Percentiles rank a stretch among this genome's conserved stretches.
phyloP scores from a whole-genome alignment of 2,113 vertebrate species.

The Alligator mississippiensis region DNA sequence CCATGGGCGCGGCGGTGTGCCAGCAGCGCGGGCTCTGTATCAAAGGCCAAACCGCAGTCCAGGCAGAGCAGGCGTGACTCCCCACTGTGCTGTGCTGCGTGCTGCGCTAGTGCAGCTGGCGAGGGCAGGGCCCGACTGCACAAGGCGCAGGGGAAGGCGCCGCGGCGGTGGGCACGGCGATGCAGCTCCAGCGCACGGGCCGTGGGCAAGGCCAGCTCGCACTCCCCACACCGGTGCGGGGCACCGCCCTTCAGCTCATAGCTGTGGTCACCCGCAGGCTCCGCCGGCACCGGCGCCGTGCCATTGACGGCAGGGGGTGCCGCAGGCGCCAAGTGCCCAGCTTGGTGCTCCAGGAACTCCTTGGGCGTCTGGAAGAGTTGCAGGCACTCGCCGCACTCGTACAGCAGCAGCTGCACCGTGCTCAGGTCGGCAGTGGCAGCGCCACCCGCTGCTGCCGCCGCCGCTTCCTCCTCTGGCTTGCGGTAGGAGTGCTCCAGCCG shows the following conservation, averaged over 20 bases:
- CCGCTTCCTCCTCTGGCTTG: constrained; percentile 53
- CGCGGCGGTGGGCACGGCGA: constrained; percentile 64
- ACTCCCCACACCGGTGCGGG: constrained; percentile 37
- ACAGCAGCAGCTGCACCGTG: constrained; percentile 73
- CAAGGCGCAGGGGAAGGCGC: constrained; percentile 72
- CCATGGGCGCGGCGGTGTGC: constrained; percentile 87
- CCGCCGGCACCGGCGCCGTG: not conserved
- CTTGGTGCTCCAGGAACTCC: constrained; percentile 76
- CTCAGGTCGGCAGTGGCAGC: not conserved
- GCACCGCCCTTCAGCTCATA: constrained; percentile 54
- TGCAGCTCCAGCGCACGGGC: constrained; percentile 66
- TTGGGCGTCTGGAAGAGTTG: constrained; percentile 76
- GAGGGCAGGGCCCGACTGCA: constrained; percentile 74
- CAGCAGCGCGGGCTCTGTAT: constrained; percentile 86
- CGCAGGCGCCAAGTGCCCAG: constrained; percentile 56
- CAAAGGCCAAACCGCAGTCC: constrained; percentile 89
- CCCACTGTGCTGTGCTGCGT: constrained; percentile 66
- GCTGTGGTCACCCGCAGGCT: constrained; percentile 64
- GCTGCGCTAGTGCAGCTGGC: constrained; percentile 68
- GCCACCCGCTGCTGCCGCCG: constrained; percentile 39
- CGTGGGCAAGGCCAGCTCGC: constrained; percentile 56
- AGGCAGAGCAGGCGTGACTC: constrained; percentile 86
- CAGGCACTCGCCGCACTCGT: constrained; percentile 76
- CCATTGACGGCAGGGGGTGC: not conserved
- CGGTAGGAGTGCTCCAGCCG: constrained; percentile 77